phyloP scores from a whole-genome alignment of 2,113 vertebrate genomes.

The Felis chaus region DNA sequence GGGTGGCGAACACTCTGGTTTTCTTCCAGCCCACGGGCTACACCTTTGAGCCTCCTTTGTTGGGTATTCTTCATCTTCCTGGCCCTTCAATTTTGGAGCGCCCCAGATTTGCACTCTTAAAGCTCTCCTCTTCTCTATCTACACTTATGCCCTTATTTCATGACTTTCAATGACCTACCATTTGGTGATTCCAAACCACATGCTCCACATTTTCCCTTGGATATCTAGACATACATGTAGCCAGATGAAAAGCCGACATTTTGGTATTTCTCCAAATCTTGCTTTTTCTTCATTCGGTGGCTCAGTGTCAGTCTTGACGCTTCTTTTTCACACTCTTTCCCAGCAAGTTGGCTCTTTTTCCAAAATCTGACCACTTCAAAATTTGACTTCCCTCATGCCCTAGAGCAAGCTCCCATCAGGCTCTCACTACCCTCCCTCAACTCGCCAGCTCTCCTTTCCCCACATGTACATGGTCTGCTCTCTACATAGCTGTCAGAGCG shows the following conservation, averaged over 20 bases:
- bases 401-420: not conserved
- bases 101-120: not conserved
- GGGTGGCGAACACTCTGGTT: not conserved
- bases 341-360: not conserved
- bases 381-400: too few species aligned
- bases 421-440: not conserved
- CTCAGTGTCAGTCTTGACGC: not conserved
- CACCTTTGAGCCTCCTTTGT: not conserved
- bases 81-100: not conserved
- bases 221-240: not conserved
- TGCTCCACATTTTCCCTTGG: not conserved
- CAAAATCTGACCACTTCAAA: not conserved
- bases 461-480: not conserved
- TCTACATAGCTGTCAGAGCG: not conserved
- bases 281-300: not conserved
- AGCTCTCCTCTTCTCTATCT: not conserved
- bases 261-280: not conserved
- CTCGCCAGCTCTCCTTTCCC: not conserved
- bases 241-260: not conserved
- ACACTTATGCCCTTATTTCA: not conserved
- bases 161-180: not conserved
- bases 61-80: not conserved
- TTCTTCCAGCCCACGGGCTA: not conserved
- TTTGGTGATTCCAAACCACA: not conserved
- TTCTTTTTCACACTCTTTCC: not conserved